Evolutionary conservation across 2,888 invertebrate species (phyloP).

Genomic region (Amiota communis): DNA sequence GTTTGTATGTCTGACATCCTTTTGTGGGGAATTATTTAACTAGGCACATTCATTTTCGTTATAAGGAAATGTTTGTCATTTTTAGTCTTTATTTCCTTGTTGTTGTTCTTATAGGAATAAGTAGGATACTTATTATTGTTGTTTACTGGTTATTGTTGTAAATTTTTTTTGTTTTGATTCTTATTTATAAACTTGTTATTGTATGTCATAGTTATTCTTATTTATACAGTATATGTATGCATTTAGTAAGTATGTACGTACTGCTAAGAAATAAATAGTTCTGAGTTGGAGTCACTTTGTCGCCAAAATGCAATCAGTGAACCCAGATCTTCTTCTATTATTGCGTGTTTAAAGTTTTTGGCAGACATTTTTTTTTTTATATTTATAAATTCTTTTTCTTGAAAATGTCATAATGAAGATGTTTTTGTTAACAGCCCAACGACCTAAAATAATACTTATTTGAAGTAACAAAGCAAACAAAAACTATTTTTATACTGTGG

Average conservation of each 20-base stretch:
- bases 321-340: slow-evolving; percentile 59
- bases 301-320: slow-evolving; percentile 61
- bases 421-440: not conserved
- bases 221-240: slow-evolving; percentile 31
- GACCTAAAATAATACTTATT: too few species aligned
- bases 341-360: slow-evolving; percentile 42
- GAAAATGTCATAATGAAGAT: slow-evolving; percentile 20
- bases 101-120: too few species aligned
- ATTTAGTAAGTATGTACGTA: slow-evolving; percentile 14
- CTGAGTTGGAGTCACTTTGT: slow-evolving; percentile 52
- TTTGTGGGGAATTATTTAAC: slow-evolving; percentile 55
- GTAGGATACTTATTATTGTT: too few species aligned
- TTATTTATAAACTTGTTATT: slow-evolving; percentile 38
- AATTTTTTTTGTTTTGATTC: not conserved
- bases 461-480: too few species aligned
- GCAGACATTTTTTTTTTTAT: slow-evolving; percentile 19
- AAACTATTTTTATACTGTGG: too few species aligned
- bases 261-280: slow-evolving; percentile 50
- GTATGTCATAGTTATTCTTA: slow-evolving; percentile 47
- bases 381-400: not conserved
- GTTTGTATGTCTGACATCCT: not conserved
- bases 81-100: not conserved
- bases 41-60: slow-evolving; percentile 51
- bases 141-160: too few species aligned
- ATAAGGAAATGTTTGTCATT: slow-evolving; percentile 32